These are phyloP conservation scores for Spodoptera picta DNA, from an alignment of 2,888 invertebrate species.

Conservation along the genomic window DNA sequence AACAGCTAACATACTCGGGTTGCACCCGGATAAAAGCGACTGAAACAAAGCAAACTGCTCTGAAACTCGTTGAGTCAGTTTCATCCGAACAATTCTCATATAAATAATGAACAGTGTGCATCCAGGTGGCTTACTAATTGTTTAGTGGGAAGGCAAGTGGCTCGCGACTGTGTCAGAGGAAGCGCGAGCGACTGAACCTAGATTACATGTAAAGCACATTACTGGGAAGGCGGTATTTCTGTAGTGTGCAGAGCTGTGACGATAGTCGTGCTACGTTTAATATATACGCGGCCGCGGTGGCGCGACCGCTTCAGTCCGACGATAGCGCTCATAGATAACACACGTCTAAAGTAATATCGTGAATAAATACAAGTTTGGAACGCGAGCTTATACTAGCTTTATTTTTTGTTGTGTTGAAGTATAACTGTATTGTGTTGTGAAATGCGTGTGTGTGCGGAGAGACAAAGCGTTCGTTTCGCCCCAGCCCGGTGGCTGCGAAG, in stretches of 20 bases:
- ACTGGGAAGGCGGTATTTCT: constrained; percentile 75
- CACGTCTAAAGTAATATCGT: constrained; percentile 65
- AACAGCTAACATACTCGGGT: constrained; percentile 15
- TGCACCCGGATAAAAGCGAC: constrained; percentile 35
- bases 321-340: constrained; percentile 76
- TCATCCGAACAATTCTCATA: constrained; percentile 17
- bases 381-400: constrained; percentile 44
- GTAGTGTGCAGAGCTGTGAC: constrained; percentile 63
- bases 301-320: constrained; percentile 74
- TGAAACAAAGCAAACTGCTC: constrained; percentile 13
- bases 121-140: constrained; percentile 29
- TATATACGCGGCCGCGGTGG: constrained; percentile 53
- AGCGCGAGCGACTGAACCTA: constrained; percentile 60
- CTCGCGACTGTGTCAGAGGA: constrained; percentile 54
- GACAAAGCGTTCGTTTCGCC: constrained; percentile 77
- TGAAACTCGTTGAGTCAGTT: constrained; percentile 20
- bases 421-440: constrained; percentile 65
- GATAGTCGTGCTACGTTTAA: constrained; percentile 60
- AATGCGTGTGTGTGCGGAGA: constrained; percentile 85
- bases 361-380: constrained; percentile 46
- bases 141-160: constrained; percentile 49
- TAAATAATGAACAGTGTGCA: constrained; percentile 7
- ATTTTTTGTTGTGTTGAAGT: constrained; percentile 50
- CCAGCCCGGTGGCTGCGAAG: constrained; percentile 79
- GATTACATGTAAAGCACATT: constrained; percentile 66